A percentile compares a stretch with the other conserved stretches of the same genome.
Conservation (phyloP, 2,113 vertebrate species). For the Tragelaphus strepsiceros region DNA sequence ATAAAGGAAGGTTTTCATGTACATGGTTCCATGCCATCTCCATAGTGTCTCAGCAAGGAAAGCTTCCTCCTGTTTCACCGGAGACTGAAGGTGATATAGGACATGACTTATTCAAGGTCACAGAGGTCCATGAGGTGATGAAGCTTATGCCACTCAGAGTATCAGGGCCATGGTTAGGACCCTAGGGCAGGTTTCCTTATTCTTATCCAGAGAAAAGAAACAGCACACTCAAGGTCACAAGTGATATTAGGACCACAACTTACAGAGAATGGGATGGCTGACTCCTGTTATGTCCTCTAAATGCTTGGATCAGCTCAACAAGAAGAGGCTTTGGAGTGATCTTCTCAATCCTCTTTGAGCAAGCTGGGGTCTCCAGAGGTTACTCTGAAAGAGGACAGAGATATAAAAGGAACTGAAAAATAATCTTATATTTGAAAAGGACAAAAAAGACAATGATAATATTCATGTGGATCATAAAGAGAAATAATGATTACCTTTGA, state of each 20-base stretch:
- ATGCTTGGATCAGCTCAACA: not conserved
- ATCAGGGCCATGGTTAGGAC: not conserved
- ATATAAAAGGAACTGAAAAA: conserved; percentile 37
- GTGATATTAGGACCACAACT: not conserved
- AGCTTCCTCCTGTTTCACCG: not conserved
- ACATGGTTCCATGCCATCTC: not conserved
- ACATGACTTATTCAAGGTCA: not conserved
- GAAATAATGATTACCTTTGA: conserved; percentile 64
- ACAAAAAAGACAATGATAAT: conserved; percentile 48
- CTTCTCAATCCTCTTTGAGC: not conserved
- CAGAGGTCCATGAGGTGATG: not conserved
- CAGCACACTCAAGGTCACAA: not conserved
- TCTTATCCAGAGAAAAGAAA: not conserved
- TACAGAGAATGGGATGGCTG: not conserved
- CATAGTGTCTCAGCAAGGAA: not conserved
- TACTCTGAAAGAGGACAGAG: not conserved
- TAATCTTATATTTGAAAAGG: conserved; percentile 25
- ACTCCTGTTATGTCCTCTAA: not conserved
- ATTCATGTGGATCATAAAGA: conserved; percentile 11
- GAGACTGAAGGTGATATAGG: not conserved
- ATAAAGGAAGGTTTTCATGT: not conserved
- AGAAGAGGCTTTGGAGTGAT: not conserved
- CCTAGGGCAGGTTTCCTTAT: not conserved
- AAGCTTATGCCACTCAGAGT: not conserved
- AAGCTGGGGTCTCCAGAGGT: not conserved